Percentiles rank a stretch among this genome's conserved stretches.
These are phyloP conservation scores for Siniperca knerii DNA, from an alignment of 2,113 vertebrate species.

Conservation along the genomic window DNA sequence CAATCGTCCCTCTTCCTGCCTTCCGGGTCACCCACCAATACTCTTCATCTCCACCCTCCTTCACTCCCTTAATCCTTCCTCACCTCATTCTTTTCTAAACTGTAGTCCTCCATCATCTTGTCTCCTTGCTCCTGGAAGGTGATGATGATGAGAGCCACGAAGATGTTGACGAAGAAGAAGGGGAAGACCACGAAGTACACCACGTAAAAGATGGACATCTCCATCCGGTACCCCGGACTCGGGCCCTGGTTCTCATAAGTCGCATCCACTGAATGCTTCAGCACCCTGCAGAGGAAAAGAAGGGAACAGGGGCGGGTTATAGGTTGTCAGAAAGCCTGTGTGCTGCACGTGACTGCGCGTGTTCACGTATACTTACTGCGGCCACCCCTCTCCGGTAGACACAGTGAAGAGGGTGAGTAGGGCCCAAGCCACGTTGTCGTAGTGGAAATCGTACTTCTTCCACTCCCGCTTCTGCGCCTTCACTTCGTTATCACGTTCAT, in stretches of 20 bases:
- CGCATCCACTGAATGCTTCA: slow-evolving; percentile 98
- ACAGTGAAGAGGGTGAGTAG: slow-evolving; percentile 98
- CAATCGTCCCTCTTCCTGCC: neutral
- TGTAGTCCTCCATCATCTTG: slow-evolving; percentile 99
- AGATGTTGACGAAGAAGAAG: slow-evolving; percentile 99
- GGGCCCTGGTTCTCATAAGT: slow-evolving; percentile 98
- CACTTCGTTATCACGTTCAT: slow-evolving; percentile 94
- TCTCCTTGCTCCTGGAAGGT: slow-evolving; percentile 98
- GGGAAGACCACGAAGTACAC: slow-evolving; percentile 99
- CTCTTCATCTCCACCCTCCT: neutral
- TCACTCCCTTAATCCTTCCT: neutral
- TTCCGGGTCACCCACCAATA: neutral
- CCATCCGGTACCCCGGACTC: slow-evolving; percentile 97
- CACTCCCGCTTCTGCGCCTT: slow-evolving; percentile 96
- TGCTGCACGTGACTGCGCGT: neutral
- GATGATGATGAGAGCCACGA: slow-evolving; percentile 99
- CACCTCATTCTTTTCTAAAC: slow-evolving; percentile 98
- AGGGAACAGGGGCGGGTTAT: neutral
- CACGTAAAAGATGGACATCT: slow-evolving; percentile 99
- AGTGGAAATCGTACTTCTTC: slow-evolving; percentile 98
- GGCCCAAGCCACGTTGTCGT: slow-evolving; percentile 98
- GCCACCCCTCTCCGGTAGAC: slow-evolving; percentile 98
- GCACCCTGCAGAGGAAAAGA: slow-evolving; percentile 86
- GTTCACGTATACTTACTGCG: slow-evolving; percentile 86
- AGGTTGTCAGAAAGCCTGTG: neutral